Conservation (phyloP, 2,113 vertebrate species). For the Lutjanus erythropterus region DNA sequence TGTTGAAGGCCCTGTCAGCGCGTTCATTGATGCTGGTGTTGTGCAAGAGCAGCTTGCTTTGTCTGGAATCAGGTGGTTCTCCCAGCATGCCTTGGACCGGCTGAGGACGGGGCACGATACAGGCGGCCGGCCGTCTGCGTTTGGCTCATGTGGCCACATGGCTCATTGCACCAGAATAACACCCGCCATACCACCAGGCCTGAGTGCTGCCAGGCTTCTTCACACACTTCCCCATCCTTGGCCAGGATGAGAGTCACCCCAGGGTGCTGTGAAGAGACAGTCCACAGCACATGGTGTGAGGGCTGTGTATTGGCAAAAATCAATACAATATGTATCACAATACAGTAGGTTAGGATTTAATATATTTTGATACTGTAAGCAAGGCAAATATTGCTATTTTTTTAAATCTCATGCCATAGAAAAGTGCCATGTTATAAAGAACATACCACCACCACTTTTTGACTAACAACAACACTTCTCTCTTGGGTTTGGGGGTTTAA, state of each 20-base stretch:
- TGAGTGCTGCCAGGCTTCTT: constrained; percentile 58
- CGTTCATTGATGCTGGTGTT: constrained; percentile 62
- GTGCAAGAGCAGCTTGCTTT: constrained; percentile 46
- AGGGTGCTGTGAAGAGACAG: constrained; percentile 27
- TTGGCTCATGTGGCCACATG: constrained; percentile 53
- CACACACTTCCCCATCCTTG: constrained; percentile 19
- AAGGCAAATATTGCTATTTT: no score
- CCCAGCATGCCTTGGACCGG: constrained; percentile 39
- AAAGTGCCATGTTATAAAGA: no score
- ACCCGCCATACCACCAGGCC: constrained; percentile 33
- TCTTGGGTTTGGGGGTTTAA: no score
- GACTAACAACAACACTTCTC: no score
- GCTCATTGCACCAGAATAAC: constrained; percentile 76
- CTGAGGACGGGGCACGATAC: constrained; percentile 49
- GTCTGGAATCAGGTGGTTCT: constrained; percentile 61
- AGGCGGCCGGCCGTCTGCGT: constrained; percentile 50
- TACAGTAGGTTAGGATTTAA: no score
- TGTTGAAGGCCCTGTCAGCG: constrained; percentile 76
- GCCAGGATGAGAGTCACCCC: constrained; percentile 7
- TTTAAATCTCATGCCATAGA: no score
- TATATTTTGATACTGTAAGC: no score
- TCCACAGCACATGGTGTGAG: constrained; percentile 22
- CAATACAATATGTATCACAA: no score
- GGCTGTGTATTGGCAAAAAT: no score
- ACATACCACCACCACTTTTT: no score